Conservation (phyloP, 2,113 vertebrate genomes). For the Burhinus oedicnemus region DNA sequence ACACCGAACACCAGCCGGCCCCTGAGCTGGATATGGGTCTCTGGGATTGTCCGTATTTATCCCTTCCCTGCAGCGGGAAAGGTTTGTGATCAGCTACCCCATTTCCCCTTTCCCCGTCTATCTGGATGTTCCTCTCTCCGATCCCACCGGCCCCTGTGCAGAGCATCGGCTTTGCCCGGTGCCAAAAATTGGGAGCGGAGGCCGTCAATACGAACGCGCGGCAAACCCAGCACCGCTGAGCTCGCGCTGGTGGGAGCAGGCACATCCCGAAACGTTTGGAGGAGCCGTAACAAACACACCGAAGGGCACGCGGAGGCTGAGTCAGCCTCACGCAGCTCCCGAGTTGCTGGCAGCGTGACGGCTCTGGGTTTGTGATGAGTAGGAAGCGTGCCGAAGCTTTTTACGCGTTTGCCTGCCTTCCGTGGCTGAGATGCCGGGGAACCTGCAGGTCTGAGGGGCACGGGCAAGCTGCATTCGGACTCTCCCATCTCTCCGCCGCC, state of each 20-base stretch:
- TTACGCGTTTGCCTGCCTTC: conserved; percentile 44
- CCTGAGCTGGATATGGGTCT: neutral
- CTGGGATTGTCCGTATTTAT: neutral
- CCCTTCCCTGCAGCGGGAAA: neutral
- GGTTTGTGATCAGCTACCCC: neutral
- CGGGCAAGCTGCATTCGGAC: neutral
- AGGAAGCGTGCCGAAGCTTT: too few relatives aligned
- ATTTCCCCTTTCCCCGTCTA: neutral
- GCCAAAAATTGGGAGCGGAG: neutral
- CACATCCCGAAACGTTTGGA: neutral
- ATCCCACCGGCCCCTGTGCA: neutral
- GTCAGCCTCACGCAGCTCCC: conserved; percentile 42
- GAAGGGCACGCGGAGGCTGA: conserved; percentile 41
- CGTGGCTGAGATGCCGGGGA: neutral
- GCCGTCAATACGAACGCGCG: neutral
- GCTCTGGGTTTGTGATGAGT: conserved; percentile 35
- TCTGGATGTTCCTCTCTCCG: neutral
- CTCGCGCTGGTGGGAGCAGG: neutral
- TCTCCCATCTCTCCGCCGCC: neutral
- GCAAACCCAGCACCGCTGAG: neutral
- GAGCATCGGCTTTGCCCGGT: neutral
- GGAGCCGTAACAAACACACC: neutral
- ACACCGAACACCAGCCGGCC: neutral
- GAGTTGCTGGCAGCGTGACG: conserved; percentile 35
- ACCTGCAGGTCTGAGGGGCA: neutral